These are phyloP conservation scores for Cosmorhoe ocellata DNA, from an alignment of 2,888 invertebrate species.

Conservation along the genomic window DNA sequence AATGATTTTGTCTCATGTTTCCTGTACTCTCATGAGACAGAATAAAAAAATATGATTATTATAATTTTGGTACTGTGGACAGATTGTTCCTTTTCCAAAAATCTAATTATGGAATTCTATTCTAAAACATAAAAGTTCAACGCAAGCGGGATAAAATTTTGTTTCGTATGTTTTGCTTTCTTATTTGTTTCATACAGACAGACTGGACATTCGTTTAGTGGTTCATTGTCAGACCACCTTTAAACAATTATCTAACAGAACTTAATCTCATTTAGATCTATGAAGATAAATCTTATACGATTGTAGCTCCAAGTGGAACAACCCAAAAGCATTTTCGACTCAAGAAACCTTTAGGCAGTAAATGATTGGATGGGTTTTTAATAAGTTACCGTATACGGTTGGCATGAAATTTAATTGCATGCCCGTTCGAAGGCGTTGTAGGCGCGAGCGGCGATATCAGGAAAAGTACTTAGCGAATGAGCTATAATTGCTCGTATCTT, in stretches of 20 bases:
- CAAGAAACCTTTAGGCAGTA: conserved; percentile 48
- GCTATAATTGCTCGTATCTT: conserved; percentile 38
- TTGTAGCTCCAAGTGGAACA: conserved; percentile 41
- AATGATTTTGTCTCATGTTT: too few species aligned
- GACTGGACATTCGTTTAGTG: too few species aligned
- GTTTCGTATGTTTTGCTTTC: too few species aligned
- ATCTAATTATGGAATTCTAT: too few species aligned
- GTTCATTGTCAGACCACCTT: too few species aligned
- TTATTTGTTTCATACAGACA: too few species aligned
- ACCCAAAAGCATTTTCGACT: conserved; percentile 29
- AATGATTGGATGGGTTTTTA: conserved; percentile 57
- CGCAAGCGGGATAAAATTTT: too few species aligned
- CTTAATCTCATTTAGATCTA: neutral
- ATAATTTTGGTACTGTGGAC: too few species aligned
- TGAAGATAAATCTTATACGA: conserved; percentile 8
- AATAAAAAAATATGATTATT: too few species aligned
- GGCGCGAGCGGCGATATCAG: conserved; percentile 30
- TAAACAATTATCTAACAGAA: neutral
- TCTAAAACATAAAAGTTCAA: too few species aligned
- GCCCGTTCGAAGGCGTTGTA: conserved; percentile 38
- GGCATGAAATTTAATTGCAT: conserved; percentile 51
- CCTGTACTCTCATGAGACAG: too few species aligned
- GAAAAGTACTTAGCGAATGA: conserved; percentile 27
- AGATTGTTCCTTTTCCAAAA: too few species aligned
- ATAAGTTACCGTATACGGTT: conserved; percentile 48